Evolutionary conservation across 2,888 invertebrate species (phyloP).

Genomic region (Keiferia lycopersicella): DNA sequence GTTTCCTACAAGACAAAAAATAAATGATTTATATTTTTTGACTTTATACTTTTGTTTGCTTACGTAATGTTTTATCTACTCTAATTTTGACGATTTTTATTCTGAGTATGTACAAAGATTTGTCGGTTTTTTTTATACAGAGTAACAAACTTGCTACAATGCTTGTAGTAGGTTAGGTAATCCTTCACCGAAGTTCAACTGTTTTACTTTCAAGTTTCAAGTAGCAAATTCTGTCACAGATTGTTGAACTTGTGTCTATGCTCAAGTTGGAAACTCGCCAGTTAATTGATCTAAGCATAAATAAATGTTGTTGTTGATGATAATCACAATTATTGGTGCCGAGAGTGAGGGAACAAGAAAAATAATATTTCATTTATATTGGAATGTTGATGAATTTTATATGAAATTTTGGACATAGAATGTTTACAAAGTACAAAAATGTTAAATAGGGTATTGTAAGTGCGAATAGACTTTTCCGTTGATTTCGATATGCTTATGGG

Average conservation of each 20-base stretch:
- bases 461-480: neutral
- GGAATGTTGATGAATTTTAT: slow-evolving; percentile 22
- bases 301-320: slow-evolving; percentile 56
- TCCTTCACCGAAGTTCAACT: too few species aligned
- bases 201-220: too few species aligned
- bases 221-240: neutral
- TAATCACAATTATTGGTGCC: slow-evolving; percentile 63
- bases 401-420: slow-evolving; percentile 25
- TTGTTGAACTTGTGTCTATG: neutral
- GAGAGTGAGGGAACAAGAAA: slow-evolving; percentile 33
- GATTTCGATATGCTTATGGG: neutral
- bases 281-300: neutral
- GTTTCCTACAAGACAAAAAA: neutral
- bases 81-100: too few species aligned
- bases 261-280: neutral
- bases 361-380: slow-evolving; percentile 30
- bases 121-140: too few species aligned
- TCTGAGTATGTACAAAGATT: too few species aligned
- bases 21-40: neutral
- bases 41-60: too few species aligned
- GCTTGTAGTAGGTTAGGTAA: too few species aligned
- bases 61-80: too few species aligned
- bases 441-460: neutral
- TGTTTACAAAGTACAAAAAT: slow-evolving; percentile 4
- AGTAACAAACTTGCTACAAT: too few species aligned